A percentile compares a stretch with the other conserved stretches of the same genome.
These are phyloP conservation scores for Nothobranchius kuhntae DNA, from an alignment of 2,113 vertebrate species.

Conservation along the genomic window DNA sequence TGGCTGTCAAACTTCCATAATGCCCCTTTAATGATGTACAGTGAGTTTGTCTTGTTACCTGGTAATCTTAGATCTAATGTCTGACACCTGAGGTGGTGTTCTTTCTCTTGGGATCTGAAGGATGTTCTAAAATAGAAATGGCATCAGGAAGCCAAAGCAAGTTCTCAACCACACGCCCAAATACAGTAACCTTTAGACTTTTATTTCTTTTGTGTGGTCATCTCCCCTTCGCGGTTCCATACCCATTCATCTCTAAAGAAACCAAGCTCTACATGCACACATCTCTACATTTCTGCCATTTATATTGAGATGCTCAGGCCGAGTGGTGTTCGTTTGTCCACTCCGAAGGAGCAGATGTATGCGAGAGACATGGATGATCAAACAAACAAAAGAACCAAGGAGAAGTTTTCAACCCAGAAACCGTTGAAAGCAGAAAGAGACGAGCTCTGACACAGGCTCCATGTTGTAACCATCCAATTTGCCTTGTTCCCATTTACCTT, in stretches of 20 bases:
- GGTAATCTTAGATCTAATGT: too few relatives aligned
- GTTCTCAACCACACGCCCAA: too few relatives aligned
- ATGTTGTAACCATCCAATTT: slow-evolving; percentile 61
- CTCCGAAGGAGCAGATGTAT: slow-evolving; percentile 16
- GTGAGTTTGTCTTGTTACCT: too few relatives aligned
- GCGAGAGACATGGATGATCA: slow-evolving; percentile 47
- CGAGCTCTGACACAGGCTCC: slow-evolving; percentile 38
- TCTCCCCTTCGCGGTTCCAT: too few relatives aligned
- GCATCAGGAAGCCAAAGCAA: too few relatives aligned
- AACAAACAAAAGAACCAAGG: slow-evolving; percentile 28
- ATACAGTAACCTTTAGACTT: too few relatives aligned
- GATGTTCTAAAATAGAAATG: too few relatives aligned
- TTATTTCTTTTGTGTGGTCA: too few relatives aligned
- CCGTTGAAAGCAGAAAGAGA: slow-evolving; percentile 32
- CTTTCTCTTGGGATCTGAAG: too few relatives aligned
- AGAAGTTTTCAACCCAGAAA: slow-evolving; percentile 50
- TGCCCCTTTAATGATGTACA: too few relatives aligned
- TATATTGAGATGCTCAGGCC: slow-evolving; percentile 4
- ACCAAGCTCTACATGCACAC: background rate
- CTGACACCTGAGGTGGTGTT: too few relatives aligned
- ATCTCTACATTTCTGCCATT: background rate
- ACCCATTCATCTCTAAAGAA: background rate
- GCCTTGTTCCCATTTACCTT: slow-evolving; percentile 77
- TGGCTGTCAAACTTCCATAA: too few relatives aligned
- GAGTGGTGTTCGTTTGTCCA: slow-evolving; percentile 12